Evolutionary conservation across 2,797 vertebrate genomes (phyloP).

Genomic region (Rhinichthys osculus): DNA sequence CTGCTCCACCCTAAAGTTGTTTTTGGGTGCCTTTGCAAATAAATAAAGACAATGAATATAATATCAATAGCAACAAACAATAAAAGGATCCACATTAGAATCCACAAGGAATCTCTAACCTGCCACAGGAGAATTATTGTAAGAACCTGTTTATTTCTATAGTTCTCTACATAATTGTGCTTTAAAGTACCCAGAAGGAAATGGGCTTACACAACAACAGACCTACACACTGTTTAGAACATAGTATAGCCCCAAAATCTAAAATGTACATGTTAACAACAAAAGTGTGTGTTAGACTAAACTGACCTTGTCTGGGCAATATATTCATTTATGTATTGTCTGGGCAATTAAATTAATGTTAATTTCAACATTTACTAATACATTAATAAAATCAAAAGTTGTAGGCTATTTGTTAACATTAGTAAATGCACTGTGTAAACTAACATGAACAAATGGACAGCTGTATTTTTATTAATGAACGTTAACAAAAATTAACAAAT

Average conservation of each 20-base stretch:
- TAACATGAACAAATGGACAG: too few relatives aligned
- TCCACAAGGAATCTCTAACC: background rate
- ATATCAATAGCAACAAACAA: background rate
- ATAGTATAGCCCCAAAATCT: too few relatives aligned
- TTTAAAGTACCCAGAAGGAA: background rate
- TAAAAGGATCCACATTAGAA: background rate
- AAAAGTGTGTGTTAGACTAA: background rate
- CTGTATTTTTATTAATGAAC: too few relatives aligned
- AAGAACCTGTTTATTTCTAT: background rate
- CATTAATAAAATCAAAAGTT: too few relatives aligned
- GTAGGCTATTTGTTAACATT: too few relatives aligned
- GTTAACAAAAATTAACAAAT: too few relatives aligned
- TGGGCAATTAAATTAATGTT: too few relatives aligned
- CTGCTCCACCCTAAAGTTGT: background rate
- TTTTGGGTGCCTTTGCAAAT: background rate
- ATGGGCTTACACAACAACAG: background rate
- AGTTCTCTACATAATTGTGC: background rate
- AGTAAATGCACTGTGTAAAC: too few relatives aligned
- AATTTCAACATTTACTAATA: too few relatives aligned
- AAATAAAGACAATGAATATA: background rate
- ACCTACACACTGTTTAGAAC: background rate
- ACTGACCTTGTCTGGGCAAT: background rate
- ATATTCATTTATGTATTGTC: background rate
- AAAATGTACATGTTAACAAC: background rate
- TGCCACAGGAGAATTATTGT: background rate